Evolutionary conservation across 2,113 vertebrate species (phyloP), one percentile per base, ranked within the genome.

Genomic region (Zosterops lateralis): DNA sequence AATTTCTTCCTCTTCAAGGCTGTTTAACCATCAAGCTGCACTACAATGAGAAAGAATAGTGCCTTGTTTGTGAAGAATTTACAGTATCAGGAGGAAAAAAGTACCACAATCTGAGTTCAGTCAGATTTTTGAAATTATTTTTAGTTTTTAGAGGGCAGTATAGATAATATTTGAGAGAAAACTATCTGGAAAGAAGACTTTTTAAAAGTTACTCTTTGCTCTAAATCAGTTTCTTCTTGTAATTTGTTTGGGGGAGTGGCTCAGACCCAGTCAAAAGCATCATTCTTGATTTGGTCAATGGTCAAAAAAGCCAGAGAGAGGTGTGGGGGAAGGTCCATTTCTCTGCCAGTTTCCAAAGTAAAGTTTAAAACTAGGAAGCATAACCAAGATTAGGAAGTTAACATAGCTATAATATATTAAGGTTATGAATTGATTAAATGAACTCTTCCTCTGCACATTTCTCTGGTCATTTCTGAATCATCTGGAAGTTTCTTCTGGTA

Each of bases 401-500:
- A 38, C 42, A 36, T 3, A 71, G 3, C 17, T 75, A n/a, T 12
- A 68, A 54, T 57, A 22, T 34, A 25, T 83, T 53, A 68, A 91
- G 14, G 9, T 50, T 90, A 48, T 84, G 47, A 11, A 61, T 50
- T 53, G 36, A 56, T 66, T 58, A 47, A 68, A 67, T 54, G 40
- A 67, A 53, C 22, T 54, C 32, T 51, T 93, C 12, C 13, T 65
- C 51, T 93, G 26, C 50, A 61, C 26, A 72, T 22, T 15, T 60
- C 72, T 36, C 6, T 72, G 42, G 36, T 48, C 12, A 38, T 65
- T 84, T 93, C 72, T 90, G 72, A 80, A 84, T 95, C 56, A 86
- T 50, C 83, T 95, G 80, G 36, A 78, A 78, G 38, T 73, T 90
- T 94, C 40, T 91, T 88, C 75, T 74, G 85, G 50, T 70, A 56